phyloP scores from a whole-genome alignment of 2,797 vertebrate species.

The Triplophysa yarkandensis region DNA sequence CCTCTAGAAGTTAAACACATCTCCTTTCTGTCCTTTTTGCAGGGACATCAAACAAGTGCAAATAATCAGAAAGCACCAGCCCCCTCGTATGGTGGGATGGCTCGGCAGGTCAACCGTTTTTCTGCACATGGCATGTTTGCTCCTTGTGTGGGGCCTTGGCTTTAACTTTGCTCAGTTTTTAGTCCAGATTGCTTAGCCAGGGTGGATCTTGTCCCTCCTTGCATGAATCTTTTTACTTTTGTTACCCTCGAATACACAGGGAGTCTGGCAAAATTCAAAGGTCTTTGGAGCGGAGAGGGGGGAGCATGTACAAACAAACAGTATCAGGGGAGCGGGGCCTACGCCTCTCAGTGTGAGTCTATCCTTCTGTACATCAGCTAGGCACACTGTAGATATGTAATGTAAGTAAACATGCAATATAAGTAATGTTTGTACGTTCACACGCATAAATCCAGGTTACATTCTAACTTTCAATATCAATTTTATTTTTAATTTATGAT shows the following conservation, averaged over 20 bases:
- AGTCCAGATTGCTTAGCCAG: slow-evolving; percentile 62
- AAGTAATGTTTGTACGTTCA: background rate
- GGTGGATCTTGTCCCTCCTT: slow-evolving; percentile 61
- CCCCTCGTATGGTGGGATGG: slow-evolving; percentile 6
- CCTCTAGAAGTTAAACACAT: slow-evolving; percentile 60
- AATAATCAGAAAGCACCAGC: slow-evolving; percentile 54
- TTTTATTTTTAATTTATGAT: background rate
- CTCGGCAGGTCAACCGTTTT: slow-evolving; percentile 26
- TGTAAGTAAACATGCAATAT: too few species aligned
- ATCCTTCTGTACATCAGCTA: slow-evolving; percentile 44
- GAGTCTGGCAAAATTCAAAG: slow-evolving; percentile 42
- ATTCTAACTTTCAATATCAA: background rate
- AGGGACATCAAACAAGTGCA: slow-evolving; percentile 56
- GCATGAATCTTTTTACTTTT: slow-evolving; percentile 51
- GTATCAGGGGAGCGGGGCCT: slow-evolving; percentile 39
- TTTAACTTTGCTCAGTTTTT: slow-evolving; percentile 42
- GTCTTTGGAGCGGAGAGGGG: slow-evolving; percentile 43
- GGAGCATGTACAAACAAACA: slow-evolving; percentile 57
- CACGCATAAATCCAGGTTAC: background rate
- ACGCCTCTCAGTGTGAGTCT: slow-evolving; percentile 32
- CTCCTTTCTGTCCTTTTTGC: slow-evolving; percentile 46
- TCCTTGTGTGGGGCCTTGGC: slow-evolving; percentile 38
- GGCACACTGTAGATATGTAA: too few species aligned
- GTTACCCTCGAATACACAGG: slow-evolving; percentile 45
- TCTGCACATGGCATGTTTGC: slow-evolving; percentile 30